A percentile compares a stretch with the other conserved stretches of the same genome.
Conservation (phyloP, 2,888 invertebrate species). For the Lithophane leautieri region DNA sequence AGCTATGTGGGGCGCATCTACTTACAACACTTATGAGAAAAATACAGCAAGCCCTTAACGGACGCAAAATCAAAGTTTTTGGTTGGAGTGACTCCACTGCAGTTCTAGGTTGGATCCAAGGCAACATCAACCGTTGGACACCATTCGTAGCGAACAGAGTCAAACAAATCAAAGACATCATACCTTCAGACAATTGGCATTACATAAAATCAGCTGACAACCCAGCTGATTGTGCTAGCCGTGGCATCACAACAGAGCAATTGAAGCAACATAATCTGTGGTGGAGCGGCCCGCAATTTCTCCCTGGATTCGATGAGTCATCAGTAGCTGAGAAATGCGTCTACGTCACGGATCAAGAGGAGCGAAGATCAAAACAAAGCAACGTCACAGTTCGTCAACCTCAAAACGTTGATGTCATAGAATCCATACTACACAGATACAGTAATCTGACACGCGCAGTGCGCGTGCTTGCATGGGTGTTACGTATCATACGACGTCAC, state of each 20-base stretch:
- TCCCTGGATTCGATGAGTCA: background rate
- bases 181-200: background rate
- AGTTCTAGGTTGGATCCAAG: background rate
- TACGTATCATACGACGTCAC: too few relatives aligned
- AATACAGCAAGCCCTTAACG: background rate
- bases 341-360: constrained; percentile 7
- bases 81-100: background rate
- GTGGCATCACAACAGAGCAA: constrained; percentile 6
- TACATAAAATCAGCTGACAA: constrained; percentile 5
- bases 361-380: background rate
- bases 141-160: constrained; percentile 3
- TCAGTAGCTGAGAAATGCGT: background rate
- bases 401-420: too few relatives aligned
- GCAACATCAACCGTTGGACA: background rate
- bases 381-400: background rate
- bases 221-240: constrained; percentile 8
- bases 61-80: background rate
- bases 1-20: background rate
- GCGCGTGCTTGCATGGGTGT: too few relatives aligned
- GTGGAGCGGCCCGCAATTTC: background rate
- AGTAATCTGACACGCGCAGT: too few relatives aligned
- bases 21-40: background rate
- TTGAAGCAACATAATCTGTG: constrained; percentile 1
- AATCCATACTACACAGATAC: too few relatives aligned
- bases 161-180: background rate